Conservation (phyloP, 2,888 invertebrate genomes). For the Imbricaverruca yamaguchii region DNA sequence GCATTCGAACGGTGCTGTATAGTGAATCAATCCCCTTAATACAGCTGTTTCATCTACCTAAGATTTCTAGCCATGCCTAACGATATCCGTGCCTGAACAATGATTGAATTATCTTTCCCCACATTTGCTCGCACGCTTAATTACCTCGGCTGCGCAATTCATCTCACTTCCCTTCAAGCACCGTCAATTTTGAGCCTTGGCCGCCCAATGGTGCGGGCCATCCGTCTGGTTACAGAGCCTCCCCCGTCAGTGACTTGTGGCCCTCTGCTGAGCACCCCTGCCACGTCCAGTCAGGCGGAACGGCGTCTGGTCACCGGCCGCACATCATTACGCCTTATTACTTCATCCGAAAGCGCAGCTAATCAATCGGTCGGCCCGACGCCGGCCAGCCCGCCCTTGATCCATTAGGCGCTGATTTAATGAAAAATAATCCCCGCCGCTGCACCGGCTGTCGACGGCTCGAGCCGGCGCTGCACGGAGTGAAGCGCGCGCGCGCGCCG, state of each 20-base stretch:
- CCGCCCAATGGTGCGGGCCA: not conserved
- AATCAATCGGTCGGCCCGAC: not conserved
- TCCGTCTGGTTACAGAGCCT: not conserved
- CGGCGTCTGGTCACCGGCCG: no score
- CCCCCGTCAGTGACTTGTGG: slow-evolving; percentile 5
- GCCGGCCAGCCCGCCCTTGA: not conserved
- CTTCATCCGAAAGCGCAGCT: not conserved
- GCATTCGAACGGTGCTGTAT: no score
- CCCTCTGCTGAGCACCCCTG: slow-evolving; percentile 9
- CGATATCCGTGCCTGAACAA: no score
- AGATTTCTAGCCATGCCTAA: no score
- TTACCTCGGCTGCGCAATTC: not conserved
- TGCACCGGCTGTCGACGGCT: not conserved
- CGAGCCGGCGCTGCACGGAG: no score
- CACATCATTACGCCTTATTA: slow-evolving; percentile 12
- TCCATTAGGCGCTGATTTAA: slow-evolving; percentile 12
- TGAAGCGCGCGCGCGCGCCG: not conserved
- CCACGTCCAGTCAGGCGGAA: no score
- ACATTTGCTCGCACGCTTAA: slow-evolving; percentile 20
- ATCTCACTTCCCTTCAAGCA: not conserved
- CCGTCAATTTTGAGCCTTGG: slow-evolving; percentile 7
- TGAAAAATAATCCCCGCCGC: slow-evolving; percentile 4
- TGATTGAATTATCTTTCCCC: slow-evolving; percentile 5
- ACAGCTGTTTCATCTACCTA: no score
- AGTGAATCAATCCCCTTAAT: no score